Evolutionary conservation across 2,797 vertebrate genomes (phyloP).

Genomic region (Pempheris klunzingeri): DNA sequence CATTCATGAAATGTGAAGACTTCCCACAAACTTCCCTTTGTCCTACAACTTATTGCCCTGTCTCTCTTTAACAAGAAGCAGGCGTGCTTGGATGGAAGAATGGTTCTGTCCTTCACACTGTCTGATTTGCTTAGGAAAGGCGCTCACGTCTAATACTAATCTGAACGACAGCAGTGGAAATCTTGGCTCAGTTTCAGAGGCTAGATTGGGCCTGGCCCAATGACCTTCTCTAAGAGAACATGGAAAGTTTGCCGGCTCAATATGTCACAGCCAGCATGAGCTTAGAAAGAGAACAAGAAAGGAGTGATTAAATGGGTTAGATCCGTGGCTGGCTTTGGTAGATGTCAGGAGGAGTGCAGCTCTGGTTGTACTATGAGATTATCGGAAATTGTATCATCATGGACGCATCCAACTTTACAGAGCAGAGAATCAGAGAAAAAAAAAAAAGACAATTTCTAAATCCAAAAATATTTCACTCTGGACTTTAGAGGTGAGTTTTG

Average conservation of each 20-base stretch:
- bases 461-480: conserved; percentile 9
- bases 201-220: conserved; percentile 83
- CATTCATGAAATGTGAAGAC: conserved; percentile 63
- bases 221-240: conserved; percentile 84
- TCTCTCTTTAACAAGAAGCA: conserved; percentile 79
- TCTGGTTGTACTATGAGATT: conserved; percentile 63
- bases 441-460: not conserved
- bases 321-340: conserved; percentile 61
- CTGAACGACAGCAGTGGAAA: conserved; percentile 85
- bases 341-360: conserved; percentile 64
- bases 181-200: conserved; percentile 87
- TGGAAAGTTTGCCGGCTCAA: conserved; percentile 83
- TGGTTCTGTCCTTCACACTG: conserved; percentile 85
- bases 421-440: conserved; percentile 17
- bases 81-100: conserved; percentile 80
- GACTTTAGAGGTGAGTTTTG: conserved; percentile 14
- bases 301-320: conserved; percentile 75
- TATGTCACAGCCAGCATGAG: conserved; percentile 73
- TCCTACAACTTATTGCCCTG: conserved; percentile 79
- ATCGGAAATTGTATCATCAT: conserved; percentile 57
- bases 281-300: conserved; percentile 77
- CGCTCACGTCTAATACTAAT: conserved; percentile 85
- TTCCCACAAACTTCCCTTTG: conserved; percentile 75
- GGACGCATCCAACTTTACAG: conserved; percentile 25
- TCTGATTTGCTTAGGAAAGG: conserved; percentile 86